phyloP scores from a whole-genome alignment of 2,113 vertebrate genomes.

The Hippolais icterina region DNA sequence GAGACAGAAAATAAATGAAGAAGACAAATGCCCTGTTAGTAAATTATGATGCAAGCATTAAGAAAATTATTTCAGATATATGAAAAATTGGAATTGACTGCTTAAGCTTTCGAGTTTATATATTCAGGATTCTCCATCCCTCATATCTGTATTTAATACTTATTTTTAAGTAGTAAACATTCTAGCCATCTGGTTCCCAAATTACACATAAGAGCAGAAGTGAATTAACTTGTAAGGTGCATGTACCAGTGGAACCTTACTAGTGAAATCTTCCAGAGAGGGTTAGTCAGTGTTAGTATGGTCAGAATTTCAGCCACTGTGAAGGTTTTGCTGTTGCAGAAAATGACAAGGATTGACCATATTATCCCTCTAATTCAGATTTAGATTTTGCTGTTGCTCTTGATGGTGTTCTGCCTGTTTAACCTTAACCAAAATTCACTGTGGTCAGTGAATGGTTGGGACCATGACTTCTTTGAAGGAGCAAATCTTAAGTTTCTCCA shows the following conservation, averaged over 20 bases:
- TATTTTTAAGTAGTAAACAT: background rate
- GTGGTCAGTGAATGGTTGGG: background rate
- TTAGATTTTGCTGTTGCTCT: background rate
- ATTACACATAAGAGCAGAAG: background rate
- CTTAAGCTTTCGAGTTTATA: background rate
- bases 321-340: background rate
- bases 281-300: background rate
- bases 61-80: background rate
- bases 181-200: background rate
- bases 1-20: conserved; percentile 2
- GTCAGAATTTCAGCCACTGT: background rate
- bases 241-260: background rate
- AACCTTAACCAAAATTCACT: background rate
- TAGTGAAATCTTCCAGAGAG: background rate
- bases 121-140: background rate
- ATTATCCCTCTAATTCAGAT: background rate
- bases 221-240: background rate
- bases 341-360: background rate
- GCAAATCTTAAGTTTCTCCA: background rate
- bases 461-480: background rate
- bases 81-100: background rate
- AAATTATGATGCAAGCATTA: background rate
- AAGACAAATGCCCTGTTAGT: background rate
- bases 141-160: background rate
- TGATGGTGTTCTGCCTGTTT: background rate